Evolutionary conservation across 2,797 vertebrate species (phyloP), one percentile per base, ranked within the genome.

Genomic region (Botia kubotai): DNA sequence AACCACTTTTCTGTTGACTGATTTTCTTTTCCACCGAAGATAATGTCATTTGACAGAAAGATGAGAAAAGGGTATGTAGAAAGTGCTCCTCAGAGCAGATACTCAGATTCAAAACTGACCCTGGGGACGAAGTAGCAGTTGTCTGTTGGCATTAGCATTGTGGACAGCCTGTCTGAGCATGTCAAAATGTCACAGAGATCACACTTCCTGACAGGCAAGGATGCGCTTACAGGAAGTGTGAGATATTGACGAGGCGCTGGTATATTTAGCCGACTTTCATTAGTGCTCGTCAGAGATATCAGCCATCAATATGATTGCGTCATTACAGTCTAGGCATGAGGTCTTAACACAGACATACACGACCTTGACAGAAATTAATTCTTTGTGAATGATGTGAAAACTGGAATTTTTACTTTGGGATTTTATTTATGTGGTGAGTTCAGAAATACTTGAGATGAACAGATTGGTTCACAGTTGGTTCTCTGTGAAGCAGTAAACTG

Each of bases 181-280:
- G 62, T 66, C 50, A 67, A 62, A 66, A 65, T 66, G 70, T 73
- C 78, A 80, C 60, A 12, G 70, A 66, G 78, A 66, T 79, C 72
- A 63, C 72, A 78, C 72, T 67, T 76, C 72, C 72, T 65, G 72
- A 75, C 71, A 46, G 39, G 36, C 29, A 74, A 73, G 63, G 17
- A 72, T 68, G 58, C 33, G 43, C 50, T 66, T 58, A 2, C 13
- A 43, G 48, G 57, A 73, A 70, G 29, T 77, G 78, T 65, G 48
- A 84, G 68, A 43, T 76, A 84, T 76, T 63, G 68, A 75, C 58
- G 55, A 65, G 72, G 72, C 33, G 39, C 72, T 75, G 68, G 70
- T 79, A 79, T 83, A 79, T 79, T 79, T 83, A 83, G 82, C 76
- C 13, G 17, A 29, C 53, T 75, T 70, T 75, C 46, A 75, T 83